Conservation (phyloP, 2,113 vertebrate genomes). For the Lamprologus sp. region DNA sequence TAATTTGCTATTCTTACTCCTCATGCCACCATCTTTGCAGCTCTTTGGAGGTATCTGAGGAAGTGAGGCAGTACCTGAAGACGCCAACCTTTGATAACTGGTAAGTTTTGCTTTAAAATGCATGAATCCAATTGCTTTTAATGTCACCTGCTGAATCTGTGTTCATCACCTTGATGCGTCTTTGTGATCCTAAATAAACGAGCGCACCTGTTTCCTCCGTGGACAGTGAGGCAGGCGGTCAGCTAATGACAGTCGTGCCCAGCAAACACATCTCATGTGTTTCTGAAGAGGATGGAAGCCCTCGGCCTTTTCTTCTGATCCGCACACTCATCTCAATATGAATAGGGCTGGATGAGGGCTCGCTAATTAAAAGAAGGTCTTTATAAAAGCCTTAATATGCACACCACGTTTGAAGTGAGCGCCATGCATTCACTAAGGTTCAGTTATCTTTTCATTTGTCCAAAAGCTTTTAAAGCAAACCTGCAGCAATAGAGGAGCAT, state of each 20-base stretch:
- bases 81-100: constrained; percentile 77
- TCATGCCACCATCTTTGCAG: constrained; percentile 25
- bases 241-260: neutral
- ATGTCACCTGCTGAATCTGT: neutral
- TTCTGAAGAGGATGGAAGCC: constrained; percentile 22
- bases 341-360: constrained; percentile 33
- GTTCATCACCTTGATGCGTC: neutral
- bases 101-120: constrained; percentile 27
- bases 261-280: constrained; percentile 6
- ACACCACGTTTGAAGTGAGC: constrained; percentile 29
- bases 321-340: constrained; percentile 66
- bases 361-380: constrained; percentile 43
- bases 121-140: neutral
- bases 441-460: neutral
- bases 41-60: constrained; percentile 72
- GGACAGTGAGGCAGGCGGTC: neutral
- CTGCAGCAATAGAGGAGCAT: neutral
- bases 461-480: constrained; percentile 25
- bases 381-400: constrained; percentile 29
- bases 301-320: constrained; percentile 37
- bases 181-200: neutral
- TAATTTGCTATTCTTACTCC: neutral
- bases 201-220: constrained; percentile 27
- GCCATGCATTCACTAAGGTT: neutral
- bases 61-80: constrained; percentile 74